Evolutionary conservation across 2,888 invertebrate genomes (phyloP).

Genomic region (Temnothorax ravouxi): DNA sequence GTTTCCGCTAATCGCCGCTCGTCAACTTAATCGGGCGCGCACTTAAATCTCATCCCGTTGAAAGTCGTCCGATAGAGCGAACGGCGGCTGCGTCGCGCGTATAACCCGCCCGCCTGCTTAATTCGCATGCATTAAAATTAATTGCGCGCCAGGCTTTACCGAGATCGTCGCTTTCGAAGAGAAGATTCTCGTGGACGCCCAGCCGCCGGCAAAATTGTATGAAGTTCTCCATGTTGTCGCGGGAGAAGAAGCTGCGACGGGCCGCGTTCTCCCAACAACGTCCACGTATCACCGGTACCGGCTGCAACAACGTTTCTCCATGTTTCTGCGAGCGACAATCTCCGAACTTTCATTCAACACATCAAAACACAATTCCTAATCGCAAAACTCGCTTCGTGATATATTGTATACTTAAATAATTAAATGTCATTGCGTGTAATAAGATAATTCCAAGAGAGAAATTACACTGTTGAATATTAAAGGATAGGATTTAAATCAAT

Average conservation of each 20-base stretch:
- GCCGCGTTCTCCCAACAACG: slow-evolving; percentile 95
- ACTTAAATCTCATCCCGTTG: slow-evolving; percentile 35
- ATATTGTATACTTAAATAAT: background rate
- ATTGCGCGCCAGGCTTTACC: slow-evolving; percentile 87
- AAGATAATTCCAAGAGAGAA: background rate
- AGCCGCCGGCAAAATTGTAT: slow-evolving; percentile 94
- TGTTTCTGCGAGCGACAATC: background rate
- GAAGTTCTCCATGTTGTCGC: slow-evolving; percentile 96
- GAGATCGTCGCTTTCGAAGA: slow-evolving; percentile 96
- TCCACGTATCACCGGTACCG: slow-evolving; percentile 91
- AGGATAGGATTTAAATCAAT: no score
- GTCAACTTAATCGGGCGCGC: slow-evolving; percentile 43
- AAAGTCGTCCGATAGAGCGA: slow-evolving; percentile 32
- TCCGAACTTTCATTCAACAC: background rate
- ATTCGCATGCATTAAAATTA: slow-evolving; percentile 53
- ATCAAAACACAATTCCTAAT: background rate
- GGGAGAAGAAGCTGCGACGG: slow-evolving; percentile 94
- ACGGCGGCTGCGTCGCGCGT: background rate
- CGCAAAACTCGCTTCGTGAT: background rate
- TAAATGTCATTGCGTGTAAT: background rate
- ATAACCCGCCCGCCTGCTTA: background rate
- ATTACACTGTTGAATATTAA: background rate
- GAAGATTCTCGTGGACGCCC: slow-evolving; percentile 94
- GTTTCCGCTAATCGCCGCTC: slow-evolving; percentile 53
- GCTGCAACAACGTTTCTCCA: slow-evolving; percentile 86